Base-by-base conservation (phyloP, 2,888 invertebrate genomes). In the Ennomos fuscantarius region DNA sequence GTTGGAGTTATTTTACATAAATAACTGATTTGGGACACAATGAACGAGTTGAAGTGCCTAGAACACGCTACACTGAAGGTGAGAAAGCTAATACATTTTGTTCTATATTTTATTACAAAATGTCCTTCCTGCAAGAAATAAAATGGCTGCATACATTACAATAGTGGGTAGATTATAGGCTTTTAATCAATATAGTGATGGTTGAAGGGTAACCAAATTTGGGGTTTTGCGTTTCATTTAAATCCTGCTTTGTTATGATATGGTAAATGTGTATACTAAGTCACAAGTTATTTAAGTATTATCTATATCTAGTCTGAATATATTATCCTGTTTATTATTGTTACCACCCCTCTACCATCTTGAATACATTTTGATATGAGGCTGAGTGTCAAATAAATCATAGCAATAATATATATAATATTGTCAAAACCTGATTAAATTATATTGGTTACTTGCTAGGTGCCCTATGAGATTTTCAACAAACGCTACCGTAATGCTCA, bases 381-480 rank as follows among this genome's bases (percentile, higher is more conserved):
- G 6, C 6, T 24, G 5, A 24, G 5, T 24, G 24, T 24, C 6
- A 24, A 24, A 24, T 24, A 24, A 24, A 24, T 24, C 24, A 6
- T 6, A 24, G 6, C 24, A 24, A 24, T 24, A 2, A 15, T 3
- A 15, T 15, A 15, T 15, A 15, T 15, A 24, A 24, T 24, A 24
- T 24, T 1, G 24, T 24, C 24, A 24, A 3, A 24, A 24, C 24
- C 6, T 24, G 0, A 24, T 24, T 24, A 24, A 24, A 24, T 24
- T 24, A 24, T 24, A 24, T 24, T 24, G 24, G 24, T 24, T 24
- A 6, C 24, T 24, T 24, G 24, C 24, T 24, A 98, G 97, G 98
- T 99, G 66, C 99, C 99, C 1, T 99, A 99, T 80, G 99, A 99
- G 89, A 95, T 99, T 46, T 93, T 99, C 66, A 99, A 99, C 89